Evolutionary conservation across 1,140 invertebrate species (phyloP), one percentile per base, ranked within the genome.

Genomic region (Teleopsis dalmanni): DNA sequence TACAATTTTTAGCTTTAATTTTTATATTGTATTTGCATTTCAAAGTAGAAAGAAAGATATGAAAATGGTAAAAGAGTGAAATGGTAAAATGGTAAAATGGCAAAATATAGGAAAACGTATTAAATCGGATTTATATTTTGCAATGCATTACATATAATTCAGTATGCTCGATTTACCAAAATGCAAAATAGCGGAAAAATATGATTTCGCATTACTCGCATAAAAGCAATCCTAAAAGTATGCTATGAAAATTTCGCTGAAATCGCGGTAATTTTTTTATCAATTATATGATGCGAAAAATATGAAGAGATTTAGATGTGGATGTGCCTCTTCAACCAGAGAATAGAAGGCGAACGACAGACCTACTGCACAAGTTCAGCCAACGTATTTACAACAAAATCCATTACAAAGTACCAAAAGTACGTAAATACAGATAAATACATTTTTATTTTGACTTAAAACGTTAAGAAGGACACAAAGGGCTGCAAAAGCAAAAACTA

Each of bases 211-310:
- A 29, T n/a, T 27, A 16, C 23, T 42, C 25, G 14, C 40, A 42
- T 26, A 42, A 26, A 26, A 22, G 40, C 40, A 42, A 42, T 42
- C 40, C 25, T 29, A 16, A 42, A 42, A 42, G 40, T 43, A 43
- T 43, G 41, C 3, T 19, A 10, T 29, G 9, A 19, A 18, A 29
- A 43, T 31, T 43, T 18, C 9, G 41, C 41, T 43, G 41, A 43
- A 43, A 43, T 43, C 41, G 27, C 41, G 27, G 27, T 31, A 43
- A 43, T 43, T 43, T 43, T 43, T 43, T 43, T 27, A 43, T 43
- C 27, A 43, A 43, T 31, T 43, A 43, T 43, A 43, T 43, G 41
- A 43, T 29, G 41, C 41, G 41, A 43, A 43, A 43, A 43, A 43
- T 43, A 31, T 43, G 41, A 31, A 43, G 25, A 31, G 41, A 43